Evolutionary conservation across 2,797 vertebrate genomes (phyloP).

Genomic region (Tarsius wallacei): DNA sequence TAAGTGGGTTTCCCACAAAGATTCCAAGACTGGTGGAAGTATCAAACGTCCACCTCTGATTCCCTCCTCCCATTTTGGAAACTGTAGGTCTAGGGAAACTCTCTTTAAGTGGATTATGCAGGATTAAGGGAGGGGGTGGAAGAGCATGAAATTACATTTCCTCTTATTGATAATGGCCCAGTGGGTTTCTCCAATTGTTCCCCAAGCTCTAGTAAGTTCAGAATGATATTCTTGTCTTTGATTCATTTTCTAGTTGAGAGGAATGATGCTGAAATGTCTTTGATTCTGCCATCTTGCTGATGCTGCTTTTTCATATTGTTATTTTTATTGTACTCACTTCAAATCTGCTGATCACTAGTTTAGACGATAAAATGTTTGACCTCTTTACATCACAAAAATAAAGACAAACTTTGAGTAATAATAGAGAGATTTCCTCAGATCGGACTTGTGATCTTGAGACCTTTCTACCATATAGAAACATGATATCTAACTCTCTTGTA

Average conservation of each 20-base stretch:
- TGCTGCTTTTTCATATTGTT: background rate
- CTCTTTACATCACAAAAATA: background rate
- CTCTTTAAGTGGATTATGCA: background rate
- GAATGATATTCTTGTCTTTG: background rate
- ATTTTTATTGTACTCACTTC: background rate
- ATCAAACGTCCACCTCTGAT: background rate
- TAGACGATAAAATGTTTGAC: background rate
- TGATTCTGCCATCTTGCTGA: background rate
- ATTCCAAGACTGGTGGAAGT: background rate
- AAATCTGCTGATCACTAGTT: background rate
- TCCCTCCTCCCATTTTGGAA: background rate
- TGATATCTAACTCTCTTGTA: background rate
- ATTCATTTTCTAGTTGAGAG: background rate
- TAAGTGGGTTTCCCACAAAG: too few relatives aligned
- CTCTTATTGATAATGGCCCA: background rate
- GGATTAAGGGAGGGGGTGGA: background rate
- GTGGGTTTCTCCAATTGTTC: background rate
- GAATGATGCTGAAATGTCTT: background rate
- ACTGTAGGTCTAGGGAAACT: background rate
- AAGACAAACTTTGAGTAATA: background rate
- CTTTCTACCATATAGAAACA: background rate
- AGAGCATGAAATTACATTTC: background rate
- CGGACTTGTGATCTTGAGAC: background rate
- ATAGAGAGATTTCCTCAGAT: too few relatives aligned
- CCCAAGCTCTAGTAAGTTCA: background rate